phyloP scores from a whole-genome alignment of 2,888 invertebrate genomes.

The Ichneumon xanthorius region DNA sequence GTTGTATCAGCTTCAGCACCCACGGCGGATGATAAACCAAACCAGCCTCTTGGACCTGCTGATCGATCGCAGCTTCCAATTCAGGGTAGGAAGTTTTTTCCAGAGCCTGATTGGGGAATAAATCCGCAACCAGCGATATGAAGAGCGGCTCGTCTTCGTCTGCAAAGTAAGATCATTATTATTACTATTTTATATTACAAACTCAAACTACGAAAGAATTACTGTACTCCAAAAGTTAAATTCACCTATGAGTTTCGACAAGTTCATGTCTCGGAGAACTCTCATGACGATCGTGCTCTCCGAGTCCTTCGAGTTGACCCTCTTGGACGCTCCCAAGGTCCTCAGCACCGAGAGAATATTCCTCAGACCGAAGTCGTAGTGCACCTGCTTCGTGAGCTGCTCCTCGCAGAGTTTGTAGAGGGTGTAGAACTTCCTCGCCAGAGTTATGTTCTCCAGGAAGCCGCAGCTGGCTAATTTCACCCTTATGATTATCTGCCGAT shows the following conservation, averaged over 20 bases:
- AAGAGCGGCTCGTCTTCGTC: slow-evolving; percentile 99
- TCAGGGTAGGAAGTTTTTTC: slow-evolving; percentile 96
- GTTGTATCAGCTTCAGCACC: slow-evolving; percentile 97
- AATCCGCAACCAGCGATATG: slow-evolving; percentile 96
- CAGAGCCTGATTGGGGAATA: slow-evolving; percentile 97
- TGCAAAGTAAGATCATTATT: slow-evolving; percentile 73
- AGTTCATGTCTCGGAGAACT: slow-evolving; percentile 98
- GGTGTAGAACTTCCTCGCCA: slow-evolving; percentile 98
- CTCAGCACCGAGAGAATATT: slow-evolving; percentile 98
- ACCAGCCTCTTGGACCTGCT: slow-evolving; percentile 92
- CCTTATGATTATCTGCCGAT: slow-evolving; percentile 97
- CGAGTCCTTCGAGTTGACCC: slow-evolving; percentile 95
- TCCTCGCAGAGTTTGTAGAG: slow-evolving; percentile 98
- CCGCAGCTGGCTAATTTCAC: slow-evolving; percentile 98
- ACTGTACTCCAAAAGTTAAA: neutral
- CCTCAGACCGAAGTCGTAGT: slow-evolving; percentile 98
- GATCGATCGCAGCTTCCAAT: slow-evolving; percentile 94
- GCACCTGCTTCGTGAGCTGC: slow-evolving; percentile 97
- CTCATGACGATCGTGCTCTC: slow-evolving; percentile 99
- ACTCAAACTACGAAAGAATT: neutral
- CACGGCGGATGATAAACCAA: slow-evolving; percentile 97
- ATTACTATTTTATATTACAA: neutral
- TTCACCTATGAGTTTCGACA: slow-evolving; percentile 95
- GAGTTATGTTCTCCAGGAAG: slow-evolving; percentile 96
- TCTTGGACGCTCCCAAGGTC: slow-evolving; percentile 96